Conservation (phyloP, 2,888 invertebrate genomes). For the Ellobium chinense region DNA sequence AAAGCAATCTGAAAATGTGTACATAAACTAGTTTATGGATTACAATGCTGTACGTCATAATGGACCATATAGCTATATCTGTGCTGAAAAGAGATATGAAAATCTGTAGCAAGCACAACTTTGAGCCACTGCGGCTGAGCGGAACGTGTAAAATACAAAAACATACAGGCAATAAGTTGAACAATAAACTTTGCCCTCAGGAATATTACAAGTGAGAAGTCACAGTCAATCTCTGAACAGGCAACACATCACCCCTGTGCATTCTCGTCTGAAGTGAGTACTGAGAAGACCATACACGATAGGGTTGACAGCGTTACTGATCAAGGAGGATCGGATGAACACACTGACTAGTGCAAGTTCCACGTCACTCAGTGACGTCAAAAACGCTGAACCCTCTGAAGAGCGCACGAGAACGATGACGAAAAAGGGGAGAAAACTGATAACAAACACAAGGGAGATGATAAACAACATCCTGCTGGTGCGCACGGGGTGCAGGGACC, state of each 20-base stretch:
- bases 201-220: not conserved
- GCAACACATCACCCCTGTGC: slow-evolving; percentile 23
- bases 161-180: no score
- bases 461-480: slow-evolving; percentile 66
- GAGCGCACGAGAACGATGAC: slow-evolving; percentile 60
- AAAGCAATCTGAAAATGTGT: no score
- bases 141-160: no score
- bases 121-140: no score
- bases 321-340: slow-evolving; percentile 62
- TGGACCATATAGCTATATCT: no score
- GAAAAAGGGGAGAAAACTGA: slow-evolving; percentile 69
- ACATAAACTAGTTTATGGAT: no score
- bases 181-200: no score
- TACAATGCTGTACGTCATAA: no score
- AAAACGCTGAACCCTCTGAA: slow-evolving; percentile 49
- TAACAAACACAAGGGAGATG: slow-evolving; percentile 63
- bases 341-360: slow-evolving; percentile 56
- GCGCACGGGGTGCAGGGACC: slow-evolving; percentile 53
- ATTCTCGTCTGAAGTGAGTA: slow-evolving; percentile 56
- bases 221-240: not conserved
- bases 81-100: no score
- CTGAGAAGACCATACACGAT: slow-evolving; percentile 67
- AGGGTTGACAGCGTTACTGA: slow-evolving; percentile 68
- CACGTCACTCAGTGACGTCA: slow-evolving; percentile 44
- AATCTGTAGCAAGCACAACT: no score